These are phyloP conservation scores for Pyrrhosoma nymphula DNA, from an alignment of 2,888 invertebrate genomes.

Conservation along the genomic window DNA sequence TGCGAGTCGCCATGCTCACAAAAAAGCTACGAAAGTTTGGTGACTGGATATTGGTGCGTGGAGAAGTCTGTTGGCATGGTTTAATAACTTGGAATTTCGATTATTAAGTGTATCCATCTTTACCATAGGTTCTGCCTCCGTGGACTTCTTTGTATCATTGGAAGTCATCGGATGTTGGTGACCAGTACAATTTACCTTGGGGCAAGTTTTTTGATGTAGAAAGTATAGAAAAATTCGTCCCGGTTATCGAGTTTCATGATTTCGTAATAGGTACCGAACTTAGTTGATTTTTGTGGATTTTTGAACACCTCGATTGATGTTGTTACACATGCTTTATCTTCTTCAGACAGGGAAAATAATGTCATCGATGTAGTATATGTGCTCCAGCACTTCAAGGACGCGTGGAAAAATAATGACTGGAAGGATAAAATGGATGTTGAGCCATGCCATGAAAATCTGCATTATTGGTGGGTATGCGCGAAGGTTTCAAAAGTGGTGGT, in stretches of 20 bases:
- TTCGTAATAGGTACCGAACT: constrained; percentile 83
- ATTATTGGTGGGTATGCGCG: constrained; percentile 72
- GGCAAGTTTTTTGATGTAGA: constrained; percentile 90
- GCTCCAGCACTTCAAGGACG: constrained; percentile 91
- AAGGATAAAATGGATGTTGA: constrained; percentile 88
- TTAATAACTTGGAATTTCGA: neutral
- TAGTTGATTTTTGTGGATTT: neutral
- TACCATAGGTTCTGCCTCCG: constrained; percentile 92
- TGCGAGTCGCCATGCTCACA: constrained; percentile 93
- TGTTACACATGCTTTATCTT: constrained; percentile 69
- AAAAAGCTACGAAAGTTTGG: constrained; percentile 82
- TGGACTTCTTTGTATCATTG: constrained; percentile 96
- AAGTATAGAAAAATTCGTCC: constrained; percentile 88
- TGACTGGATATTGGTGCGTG: constrained; percentile 78
- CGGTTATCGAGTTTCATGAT: constrained; percentile 92
- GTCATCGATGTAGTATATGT: constrained; percentile 88
- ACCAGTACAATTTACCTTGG: constrained; percentile 87
- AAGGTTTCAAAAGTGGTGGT: neutral
- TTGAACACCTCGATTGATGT: constrained; percentile 37
- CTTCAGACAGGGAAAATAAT: constrained; percentile 79
- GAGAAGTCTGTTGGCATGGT: too few species aligned
- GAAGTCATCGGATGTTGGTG: constrained; percentile 81
- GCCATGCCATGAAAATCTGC: constrained; percentile 78
- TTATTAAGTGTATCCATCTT: neutral
- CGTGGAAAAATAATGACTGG: constrained; percentile 90